These are phyloP conservation scores for Chalcosyrphus nemorum DNA, from an alignment of 2,888 invertebrate genomes.

Conservation along the genomic window DNA sequence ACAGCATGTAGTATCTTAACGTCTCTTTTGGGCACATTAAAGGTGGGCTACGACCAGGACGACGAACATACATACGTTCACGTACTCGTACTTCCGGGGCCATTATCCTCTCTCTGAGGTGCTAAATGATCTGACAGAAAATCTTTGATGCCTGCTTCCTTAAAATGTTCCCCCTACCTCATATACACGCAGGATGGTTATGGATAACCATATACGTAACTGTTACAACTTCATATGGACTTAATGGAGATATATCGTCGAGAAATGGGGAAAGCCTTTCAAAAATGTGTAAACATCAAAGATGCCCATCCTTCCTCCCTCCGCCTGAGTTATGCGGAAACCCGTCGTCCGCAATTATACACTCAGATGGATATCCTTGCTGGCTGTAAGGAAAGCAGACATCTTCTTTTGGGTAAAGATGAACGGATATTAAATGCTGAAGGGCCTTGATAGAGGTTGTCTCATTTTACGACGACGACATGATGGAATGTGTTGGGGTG, in stretches of 20 bases:
- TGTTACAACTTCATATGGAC: slow-evolving; percentile 14
- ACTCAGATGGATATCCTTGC: slow-evolving; percentile 26
- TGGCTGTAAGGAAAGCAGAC: not conserved
- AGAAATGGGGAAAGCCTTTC: slow-evolving; percentile 16
- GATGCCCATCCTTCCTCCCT: not conserved
- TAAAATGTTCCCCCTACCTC: slow-evolving; percentile 11
- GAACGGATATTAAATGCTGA: slow-evolving; percentile 8
- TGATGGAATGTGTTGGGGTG: not conserved
- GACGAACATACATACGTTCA: not conserved
- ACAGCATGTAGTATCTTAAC: slow-evolving; percentile 5
- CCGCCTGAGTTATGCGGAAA: not conserved
- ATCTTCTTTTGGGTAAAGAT: not conserved
- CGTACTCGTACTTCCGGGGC: slow-evolving; percentile 46
- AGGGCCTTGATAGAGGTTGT: slow-evolving; percentile 7
- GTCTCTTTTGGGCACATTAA: slow-evolving; percentile 29
- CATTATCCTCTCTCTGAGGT: slow-evolving; percentile 60
- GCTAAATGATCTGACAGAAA: slow-evolving; percentile 66
- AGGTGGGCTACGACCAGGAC: slow-evolving; percentile 17
- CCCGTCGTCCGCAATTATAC: slow-evolving; percentile 36
- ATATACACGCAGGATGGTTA: slow-evolving; percentile 41
- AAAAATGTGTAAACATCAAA: slow-evolving; percentile 60
- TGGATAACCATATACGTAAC: slow-evolving; percentile 30
- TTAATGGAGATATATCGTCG: slow-evolving; percentile 36
- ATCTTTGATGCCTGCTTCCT: slow-evolving; percentile 63
- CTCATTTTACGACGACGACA: not conserved